Evolutionary conservation across 2,797 vertebrate species (phyloP).

Genomic region (Ambastaia sidthimunki): DNA sequence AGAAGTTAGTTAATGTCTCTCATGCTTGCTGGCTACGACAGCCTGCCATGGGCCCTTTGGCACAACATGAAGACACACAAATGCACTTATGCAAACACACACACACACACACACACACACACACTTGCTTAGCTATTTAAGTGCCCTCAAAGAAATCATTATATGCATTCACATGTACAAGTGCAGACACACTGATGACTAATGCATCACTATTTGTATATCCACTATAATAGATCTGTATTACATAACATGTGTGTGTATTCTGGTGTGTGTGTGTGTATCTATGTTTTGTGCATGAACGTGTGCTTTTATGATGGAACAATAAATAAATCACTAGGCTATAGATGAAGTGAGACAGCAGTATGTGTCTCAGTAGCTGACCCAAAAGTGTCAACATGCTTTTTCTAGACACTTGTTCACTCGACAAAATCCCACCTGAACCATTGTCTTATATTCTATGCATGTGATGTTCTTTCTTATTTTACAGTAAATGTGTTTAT

Average conservation of each 20-base stretch:
- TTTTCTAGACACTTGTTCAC: too few relatives aligned
- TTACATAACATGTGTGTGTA: conserved; percentile 9
- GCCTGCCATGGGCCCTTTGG: conserved; percentile 66
- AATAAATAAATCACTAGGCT: not conserved
- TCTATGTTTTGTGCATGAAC: not conserved
- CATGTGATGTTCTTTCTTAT: too few relatives aligned
- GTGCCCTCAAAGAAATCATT: conserved; percentile 30
- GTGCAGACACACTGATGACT: not conserved
- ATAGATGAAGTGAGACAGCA: not conserved
- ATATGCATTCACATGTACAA: conserved; percentile 12
- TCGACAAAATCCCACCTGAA: too few relatives aligned
- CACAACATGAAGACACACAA: conserved; percentile 43
- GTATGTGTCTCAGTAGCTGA: not conserved
- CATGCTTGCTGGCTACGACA: conserved; percentile 70
- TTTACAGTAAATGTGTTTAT: not conserved
- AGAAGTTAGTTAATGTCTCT: conserved; percentile 83
- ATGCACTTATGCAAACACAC: conserved; percentile 22
- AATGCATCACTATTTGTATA: conserved; percentile 50
- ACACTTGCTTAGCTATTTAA: conserved; percentile 17
- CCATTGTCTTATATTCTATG: too few relatives aligned
- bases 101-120: conserved; percentile 29
- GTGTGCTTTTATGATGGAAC: not conserved
- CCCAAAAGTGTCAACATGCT: too few relatives aligned
- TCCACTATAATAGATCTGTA: conserved; percentile 52
- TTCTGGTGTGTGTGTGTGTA: not conserved